Base-by-base conservation (phyloP, 2,113 vertebrate genomes). In the Castor canadensis region DNA sequence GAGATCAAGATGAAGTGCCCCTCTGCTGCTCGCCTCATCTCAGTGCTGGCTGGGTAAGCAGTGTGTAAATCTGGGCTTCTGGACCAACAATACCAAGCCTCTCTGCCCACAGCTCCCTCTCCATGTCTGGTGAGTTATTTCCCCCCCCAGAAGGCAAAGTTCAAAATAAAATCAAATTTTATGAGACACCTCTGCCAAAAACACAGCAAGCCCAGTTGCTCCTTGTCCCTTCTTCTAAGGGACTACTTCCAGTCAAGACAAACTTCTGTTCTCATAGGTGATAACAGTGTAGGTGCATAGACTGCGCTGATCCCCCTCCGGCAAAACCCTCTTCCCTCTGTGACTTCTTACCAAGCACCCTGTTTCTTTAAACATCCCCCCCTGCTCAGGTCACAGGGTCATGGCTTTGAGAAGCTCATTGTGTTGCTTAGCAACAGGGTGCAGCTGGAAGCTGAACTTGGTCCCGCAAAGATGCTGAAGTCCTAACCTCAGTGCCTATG, bases 1-100 rank as follows among this genome's bases (percentile, higher is more conserved):
- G 47, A 38, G 43, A 54, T 15, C 19, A 1, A 26, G 49, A 24
- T 10, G 54, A 16, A 10, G 32, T 0, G 8, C 11, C 30, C 28
- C 4, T n/a, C 56, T 32, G 3, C 0, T 0, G 0, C 40, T 24
- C 0, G 1, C 5, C 8, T 13, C 52, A 9, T 43, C 69, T 40
- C 38, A 66, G 40, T 45, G 0, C 43, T 1, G 35, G 62, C 20
- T 4, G 20, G 12, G 45, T 6, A 15, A 60, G 30, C 40, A 1
- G 9, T 2, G 8, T 38, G 43, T 22, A 0, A 1, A 60, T 35
- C 35, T 26, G 0, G 8, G 87, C 49, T 81, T 76, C 49, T 17
- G 71, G 56, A 72, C 47, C 72, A 30, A 28, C n/a, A 5, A 9
- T 16, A 60, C 49, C 1, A 3, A 56, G 69, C 11, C 0, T 24